Base-by-base conservation (phyloP, 2,113 vertebrate species). In the Marcusenius ussheri region DNA sequence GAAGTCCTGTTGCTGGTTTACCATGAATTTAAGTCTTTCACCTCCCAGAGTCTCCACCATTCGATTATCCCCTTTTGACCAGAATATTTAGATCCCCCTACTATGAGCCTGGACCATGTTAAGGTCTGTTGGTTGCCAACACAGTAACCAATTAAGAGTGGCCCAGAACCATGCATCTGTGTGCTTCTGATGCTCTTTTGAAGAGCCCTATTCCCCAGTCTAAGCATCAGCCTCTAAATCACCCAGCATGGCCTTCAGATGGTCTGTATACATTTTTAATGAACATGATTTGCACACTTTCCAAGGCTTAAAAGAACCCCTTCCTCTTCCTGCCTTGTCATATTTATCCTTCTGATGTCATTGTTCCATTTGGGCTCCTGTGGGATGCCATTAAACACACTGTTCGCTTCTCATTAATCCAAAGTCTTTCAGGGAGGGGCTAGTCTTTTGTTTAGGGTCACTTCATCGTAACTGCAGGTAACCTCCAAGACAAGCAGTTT, bases 221-320 rank as follows among this genome's bases (percentile, higher is more conserved):
- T 39, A 15, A 19, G 53, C 24, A 47, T 27, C 83, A 86, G 13
- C n/a, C 47, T 87, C 85, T 87, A 53, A 87, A 56, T 87, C 85
- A 87, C 15, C 85, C 50, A 35, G n/a, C 85, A 56, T 87, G 85
- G 85, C n/a, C 31, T 51, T 56, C 50, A 49, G 83, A 86, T 86
- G 83, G 83, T 86, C 45, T 86, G 83, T 35, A 53, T 87, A 35
- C 85, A 87, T 87, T 87, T 87, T 56, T 87, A 87, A 87, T 87
- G 85, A 87, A 87, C 85, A 56, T 53, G 46, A 53, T 56, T 87
- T 51, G 85, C 15, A 87, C 85, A 35, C 31, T 53, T 87, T 56
- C 85, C n/a, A 19, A 35, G 5, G 35, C n/a, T 51, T 87, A 51
- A 87, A 87, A 87, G 49, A 87, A 39, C 27, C 85, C 15, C 24